Conservation (phyloP, 1,140 invertebrate genomes). For the Mylabris phalerata region DNA sequence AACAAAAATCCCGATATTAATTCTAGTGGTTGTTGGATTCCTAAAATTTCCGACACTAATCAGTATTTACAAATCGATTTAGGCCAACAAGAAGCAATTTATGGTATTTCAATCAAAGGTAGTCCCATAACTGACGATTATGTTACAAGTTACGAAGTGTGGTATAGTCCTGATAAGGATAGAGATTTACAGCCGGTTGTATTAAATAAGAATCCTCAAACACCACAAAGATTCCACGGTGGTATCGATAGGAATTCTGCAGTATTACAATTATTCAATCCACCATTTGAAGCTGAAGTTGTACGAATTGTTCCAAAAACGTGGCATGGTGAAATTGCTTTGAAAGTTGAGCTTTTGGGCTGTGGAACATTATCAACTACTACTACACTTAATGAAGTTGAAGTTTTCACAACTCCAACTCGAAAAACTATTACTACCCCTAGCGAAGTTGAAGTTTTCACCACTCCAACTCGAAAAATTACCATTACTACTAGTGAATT, state of each 20-base stretch:
- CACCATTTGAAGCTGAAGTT: constrained; percentile 64
- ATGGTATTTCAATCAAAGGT: constrained; percentile 65
- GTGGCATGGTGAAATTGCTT: constrained; percentile 67
- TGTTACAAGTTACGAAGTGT: constrained; percentile 68
- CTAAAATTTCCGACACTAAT: constrained; percentile 47
- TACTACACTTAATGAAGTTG: constrained; percentile 26
- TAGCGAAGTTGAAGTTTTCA: constrained; percentile 60
- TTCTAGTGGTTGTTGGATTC: constrained; percentile 57
- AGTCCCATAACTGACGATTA: constrained; percentile 58
- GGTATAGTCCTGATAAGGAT: constrained; percentile 49
- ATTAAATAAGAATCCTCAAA: constrained; percentile 21
- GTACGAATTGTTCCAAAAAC: constrained; percentile 64
- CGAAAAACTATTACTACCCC: not conserved
- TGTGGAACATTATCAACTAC: constrained; percentile 47
- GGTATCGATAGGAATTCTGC: constrained; percentile 54
- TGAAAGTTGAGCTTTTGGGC: constrained; percentile 68
- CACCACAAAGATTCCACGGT: constrained; percentile 56
- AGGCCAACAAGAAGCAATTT: constrained; percentile 54
- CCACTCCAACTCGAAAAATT: constrained; percentile 48
- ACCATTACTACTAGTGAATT: constrained; percentile 37
- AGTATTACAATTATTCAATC: constrained; percentile 56
- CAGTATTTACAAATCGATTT: constrained; percentile 69
- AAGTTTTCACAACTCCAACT: too few relatives aligned
- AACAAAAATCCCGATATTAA: constrained; percentile 32
- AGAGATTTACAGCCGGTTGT: constrained; percentile 19